Evolutionary conservation across 2,797 vertebrate genomes (phyloP).

Genomic region (Steatocranus sp.): DNA sequence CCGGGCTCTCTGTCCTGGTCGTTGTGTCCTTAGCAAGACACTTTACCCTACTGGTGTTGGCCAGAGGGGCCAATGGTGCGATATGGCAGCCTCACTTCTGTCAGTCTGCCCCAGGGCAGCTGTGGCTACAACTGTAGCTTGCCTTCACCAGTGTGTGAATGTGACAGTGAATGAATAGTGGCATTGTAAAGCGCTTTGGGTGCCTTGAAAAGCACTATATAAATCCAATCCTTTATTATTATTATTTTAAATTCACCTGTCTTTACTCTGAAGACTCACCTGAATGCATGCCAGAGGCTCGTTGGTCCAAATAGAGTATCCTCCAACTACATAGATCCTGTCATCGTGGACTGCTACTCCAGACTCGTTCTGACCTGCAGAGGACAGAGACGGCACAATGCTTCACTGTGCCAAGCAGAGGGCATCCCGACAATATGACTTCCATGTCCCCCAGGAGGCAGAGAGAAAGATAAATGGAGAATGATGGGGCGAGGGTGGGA

Average conservation of each 20-base stretch:
- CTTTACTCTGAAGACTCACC: constrained; percentile 71
- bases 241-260: neutral
- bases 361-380: constrained; percentile 93
- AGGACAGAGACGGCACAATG: constrained; percentile 30
- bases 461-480: constrained; percentile 20
- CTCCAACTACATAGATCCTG: constrained; percentile 96
- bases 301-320: constrained; percentile 99
- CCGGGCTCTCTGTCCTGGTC: no score
- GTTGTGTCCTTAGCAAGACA: no score
- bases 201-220: no score
- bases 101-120: no score
- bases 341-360: constrained; percentile 93
- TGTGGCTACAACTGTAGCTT: no score
- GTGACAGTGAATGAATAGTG: no score
- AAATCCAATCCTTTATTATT: no score
- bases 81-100: no score
- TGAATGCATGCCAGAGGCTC: constrained; percentile 98
- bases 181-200: no score
- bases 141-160: no score
- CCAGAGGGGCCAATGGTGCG: no score
- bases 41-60: no score
- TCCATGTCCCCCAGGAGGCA: constrained; percentile 5
- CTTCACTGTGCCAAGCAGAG: constrained; percentile 44
- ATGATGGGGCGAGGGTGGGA: neutral
- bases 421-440: constrained; percentile 45